Percentiles rank a stretch among this genome's conserved stretches.
Conservation (phyloP, 2,888 invertebrate genomes). For the Melanargia galathea region DNA sequence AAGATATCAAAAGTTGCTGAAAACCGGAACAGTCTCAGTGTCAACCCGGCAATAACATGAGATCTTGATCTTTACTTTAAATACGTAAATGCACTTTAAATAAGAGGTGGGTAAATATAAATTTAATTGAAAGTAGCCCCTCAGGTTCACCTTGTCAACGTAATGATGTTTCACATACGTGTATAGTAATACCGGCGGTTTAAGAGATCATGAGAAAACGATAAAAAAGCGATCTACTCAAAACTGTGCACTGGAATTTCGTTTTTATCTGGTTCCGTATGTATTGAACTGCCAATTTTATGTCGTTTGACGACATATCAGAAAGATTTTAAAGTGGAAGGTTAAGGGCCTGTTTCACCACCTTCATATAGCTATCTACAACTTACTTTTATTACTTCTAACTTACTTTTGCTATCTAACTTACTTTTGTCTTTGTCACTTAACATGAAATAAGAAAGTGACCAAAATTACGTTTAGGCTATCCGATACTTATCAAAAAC, state of each 20-base stretch:
- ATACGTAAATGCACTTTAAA: background rate
- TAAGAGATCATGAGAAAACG: slow-evolving; percentile 23
- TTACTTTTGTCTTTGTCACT: too few species aligned
- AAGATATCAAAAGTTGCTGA: background rate
- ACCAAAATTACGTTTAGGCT: too few species aligned
- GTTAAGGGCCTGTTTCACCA: too few species aligned
- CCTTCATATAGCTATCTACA: too few species aligned
- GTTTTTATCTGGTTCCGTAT: background rate
- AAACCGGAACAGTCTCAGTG: slow-evolving; percentile 9
- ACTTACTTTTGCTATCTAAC: too few species aligned
- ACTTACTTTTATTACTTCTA: too few species aligned
- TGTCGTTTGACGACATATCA: background rate
- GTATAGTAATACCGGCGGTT: slow-evolving; percentile 30
- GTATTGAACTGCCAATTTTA: slow-evolving; percentile 4
- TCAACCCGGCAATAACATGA: slow-evolving; percentile 7
- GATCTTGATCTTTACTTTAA: slow-evolving; percentile 13
- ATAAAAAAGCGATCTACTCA: slow-evolving; percentile 3
- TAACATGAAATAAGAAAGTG: too few species aligned
- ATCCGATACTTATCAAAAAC: too few species aligned
- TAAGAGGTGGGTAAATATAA: slow-evolving; percentile 8
- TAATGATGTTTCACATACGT: slow-evolving; percentile 24
- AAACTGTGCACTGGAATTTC: background rate
- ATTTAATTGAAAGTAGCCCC: slow-evolving; percentile 24
- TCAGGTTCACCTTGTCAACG: slow-evolving; percentile 26
- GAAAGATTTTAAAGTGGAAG: background rate